These are phyloP conservation scores for Rafetus swinhoei DNA, from an alignment of 2,113 vertebrate species.

Conservation along the genomic window DNA sequence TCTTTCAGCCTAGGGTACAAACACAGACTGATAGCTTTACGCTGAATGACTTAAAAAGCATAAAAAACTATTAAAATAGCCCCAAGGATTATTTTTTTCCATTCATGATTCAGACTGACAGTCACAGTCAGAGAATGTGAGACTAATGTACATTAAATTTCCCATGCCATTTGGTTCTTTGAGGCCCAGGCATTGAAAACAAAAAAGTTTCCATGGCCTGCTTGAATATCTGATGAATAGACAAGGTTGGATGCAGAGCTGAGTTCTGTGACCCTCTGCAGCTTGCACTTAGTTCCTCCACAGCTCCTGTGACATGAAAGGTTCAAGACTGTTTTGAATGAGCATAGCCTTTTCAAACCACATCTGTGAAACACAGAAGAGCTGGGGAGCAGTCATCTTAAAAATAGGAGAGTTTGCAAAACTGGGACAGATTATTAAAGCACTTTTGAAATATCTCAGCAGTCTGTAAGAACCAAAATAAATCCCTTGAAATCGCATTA, in stretches of 20 bases:
- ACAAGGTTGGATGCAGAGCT: conserved; percentile 56
- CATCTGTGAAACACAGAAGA: conserved; percentile 43
- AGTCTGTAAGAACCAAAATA: not conserved
- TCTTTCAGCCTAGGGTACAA: not conserved
- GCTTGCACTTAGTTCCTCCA: conserved; percentile 51
- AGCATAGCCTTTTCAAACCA: conserved; percentile 72
- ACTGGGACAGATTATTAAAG: conserved; percentile 18
- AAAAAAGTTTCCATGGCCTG: conserved; percentile 67
- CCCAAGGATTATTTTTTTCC: conserved; percentile 62
- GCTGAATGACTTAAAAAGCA: conserved; percentile 28
- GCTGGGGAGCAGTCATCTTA: not conserved
- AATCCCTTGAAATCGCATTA: not conserved
- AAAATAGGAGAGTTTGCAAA: conserved; percentile 33
- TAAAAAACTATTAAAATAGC: conserved; percentile 40
- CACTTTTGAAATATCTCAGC: not conserved
- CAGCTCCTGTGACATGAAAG: conserved; percentile 75
- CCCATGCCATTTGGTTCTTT: conserved; percentile 68
- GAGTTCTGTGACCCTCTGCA: conserved; percentile 63
- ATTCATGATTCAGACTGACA: not conserved
- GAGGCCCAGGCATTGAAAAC: conserved; percentile 61
- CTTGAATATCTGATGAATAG: conserved; percentile 77
- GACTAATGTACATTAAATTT: conserved; percentile 71
- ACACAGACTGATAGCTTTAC: conserved; percentile 59
- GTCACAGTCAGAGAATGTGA: conserved; percentile 54
- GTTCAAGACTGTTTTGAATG: conserved; percentile 73